Evolutionary conservation across 2,797 vertebrate genomes (phyloP), one percentile per base, ranked within the genome.

Genomic region (Brotula barbata): DNA sequence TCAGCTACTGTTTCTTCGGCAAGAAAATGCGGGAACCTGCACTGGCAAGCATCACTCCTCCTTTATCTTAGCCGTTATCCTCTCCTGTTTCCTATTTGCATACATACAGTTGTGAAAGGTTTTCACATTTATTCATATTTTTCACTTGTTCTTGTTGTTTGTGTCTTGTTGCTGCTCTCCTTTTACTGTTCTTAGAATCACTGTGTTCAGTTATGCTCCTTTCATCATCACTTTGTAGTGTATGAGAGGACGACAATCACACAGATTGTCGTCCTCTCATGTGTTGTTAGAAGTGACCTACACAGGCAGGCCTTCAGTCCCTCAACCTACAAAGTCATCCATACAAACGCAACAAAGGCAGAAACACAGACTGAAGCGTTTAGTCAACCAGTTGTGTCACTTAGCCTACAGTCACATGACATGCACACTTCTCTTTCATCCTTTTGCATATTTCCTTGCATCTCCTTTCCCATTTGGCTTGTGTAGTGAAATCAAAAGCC

Each of bases 401-500:
- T 71, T 64, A 62, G 45, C 66, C 46, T 7, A 52, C 51, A 65
- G 74, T 50, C 51, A 78, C 65, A 58, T 64, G 69, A 71, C 69
- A 75, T 43, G 41, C 16, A 61, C 46, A 40, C 56, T 71, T 54
- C 11, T 41, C 44, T 69, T 63, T 81, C 42, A 58, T 49, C 7
- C 50, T 44, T 49, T 68, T 69, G 63, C 48, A 73, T 17, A 58
- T 75, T 84, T 69, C 31, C 70, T 78, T 68, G 41, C 52, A 74
- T 82, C 75, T 77, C 60, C 57, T 64, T 63, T 80, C 68, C 71
- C 75, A 83, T 75, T 81, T 79, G 85, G 78, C 71, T 72, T 78
- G 19, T 53, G 42, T 50, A 49, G 44, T 61, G 54, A 87, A 85
- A 75, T 86, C 74, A 71, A 80, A 83, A 77, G 61, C 63, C 64